A percentile compares a stretch with the other conserved stretches of the same genome.
Conservation (phyloP, 2,113 vertebrate genomes). For the Odontesthes bonariensis region DNA sequence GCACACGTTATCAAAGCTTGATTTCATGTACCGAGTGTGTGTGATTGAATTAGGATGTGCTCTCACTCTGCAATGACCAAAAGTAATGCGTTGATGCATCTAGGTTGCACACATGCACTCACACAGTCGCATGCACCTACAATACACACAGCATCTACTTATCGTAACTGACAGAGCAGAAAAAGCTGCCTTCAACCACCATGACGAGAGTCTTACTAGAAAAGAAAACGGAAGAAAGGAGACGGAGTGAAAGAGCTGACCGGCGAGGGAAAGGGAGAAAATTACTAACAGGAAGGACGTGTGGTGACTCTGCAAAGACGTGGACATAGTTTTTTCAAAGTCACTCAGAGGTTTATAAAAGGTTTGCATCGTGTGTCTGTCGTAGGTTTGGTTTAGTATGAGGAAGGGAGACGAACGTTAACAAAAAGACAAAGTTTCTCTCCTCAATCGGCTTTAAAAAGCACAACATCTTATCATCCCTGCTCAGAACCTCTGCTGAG, state of each 20-base stretch:
- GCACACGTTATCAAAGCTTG: slow-evolving; percentile 62
- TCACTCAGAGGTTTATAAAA: slow-evolving; percentile 17
- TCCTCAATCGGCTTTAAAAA: too few species aligned
- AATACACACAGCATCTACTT: slow-evolving; percentile 40
- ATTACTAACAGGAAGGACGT: slow-evolving; percentile 21
- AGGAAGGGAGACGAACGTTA: background rate
- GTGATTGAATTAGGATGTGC: slow-evolving; percentile 68
- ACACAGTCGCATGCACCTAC: slow-evolving; percentile 17
- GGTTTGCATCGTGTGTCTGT: background rate
- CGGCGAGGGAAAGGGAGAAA: slow-evolving; percentile 16
- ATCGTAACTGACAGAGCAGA: slow-evolving; percentile 68
- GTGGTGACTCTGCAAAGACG: background rate
- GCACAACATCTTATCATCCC: too few species aligned
- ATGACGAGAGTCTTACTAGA: slow-evolving; percentile 42
- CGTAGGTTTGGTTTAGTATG: background rate
- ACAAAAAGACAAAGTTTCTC: too few species aligned
- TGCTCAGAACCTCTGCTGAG: too few species aligned
- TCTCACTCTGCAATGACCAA: slow-evolving; percentile 59
- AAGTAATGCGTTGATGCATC: slow-evolving; percentile 60
- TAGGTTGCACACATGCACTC: slow-evolving; percentile 31
- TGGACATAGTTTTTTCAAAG: slow-evolving; percentile 8
- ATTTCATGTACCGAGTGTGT: slow-evolving; percentile 58
- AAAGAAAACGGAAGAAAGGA: slow-evolving; percentile 27
- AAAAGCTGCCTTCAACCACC: slow-evolving; percentile 56
- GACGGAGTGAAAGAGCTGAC: slow-evolving; percentile 23